Evolutionary conservation across 2,888 invertebrate genomes (phyloP).

Genomic region (Cremastinae sp.): DNA sequence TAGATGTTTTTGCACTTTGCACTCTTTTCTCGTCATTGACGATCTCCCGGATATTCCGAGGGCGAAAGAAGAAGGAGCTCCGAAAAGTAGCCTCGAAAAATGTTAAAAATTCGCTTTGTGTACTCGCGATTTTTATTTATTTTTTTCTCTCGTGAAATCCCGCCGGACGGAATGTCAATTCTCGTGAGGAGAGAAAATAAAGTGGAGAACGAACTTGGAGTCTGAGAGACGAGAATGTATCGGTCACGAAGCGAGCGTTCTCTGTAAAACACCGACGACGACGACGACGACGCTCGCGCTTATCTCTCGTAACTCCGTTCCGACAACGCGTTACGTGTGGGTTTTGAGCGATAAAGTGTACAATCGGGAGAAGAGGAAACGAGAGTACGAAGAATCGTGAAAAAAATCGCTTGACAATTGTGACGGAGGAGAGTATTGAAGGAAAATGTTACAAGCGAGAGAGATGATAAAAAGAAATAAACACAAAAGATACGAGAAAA

Average conservation of each 20-base stretch:
- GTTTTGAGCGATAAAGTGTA: constrained; percentile 12
- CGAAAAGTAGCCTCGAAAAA: too few relatives aligned
- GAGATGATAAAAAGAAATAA: background rate
- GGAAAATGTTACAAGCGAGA: too few relatives aligned
- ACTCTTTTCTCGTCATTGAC: constrained; percentile 15
- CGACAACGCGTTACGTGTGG: constrained; percentile 31
- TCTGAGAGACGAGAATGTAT: constrained; percentile 17
- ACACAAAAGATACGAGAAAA: too few relatives aligned
- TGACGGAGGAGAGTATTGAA: background rate
- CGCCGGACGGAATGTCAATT: background rate
- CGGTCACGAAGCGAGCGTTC: constrained; percentile 34
- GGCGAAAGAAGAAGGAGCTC: too few relatives aligned
- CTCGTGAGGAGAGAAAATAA: background rate
- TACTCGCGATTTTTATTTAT: too few relatives aligned
- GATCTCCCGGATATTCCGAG: constrained; percentile 16
- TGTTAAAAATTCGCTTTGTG: too few relatives aligned
- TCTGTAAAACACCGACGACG: constrained; percentile 21
- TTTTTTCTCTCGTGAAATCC: background rate
- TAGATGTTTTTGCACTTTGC: constrained; percentile 29
- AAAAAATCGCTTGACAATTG: background rate
- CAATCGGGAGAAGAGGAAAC: background rate
- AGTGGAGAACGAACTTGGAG: too few relatives aligned
- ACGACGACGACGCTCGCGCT: too few relatives aligned
- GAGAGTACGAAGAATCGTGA: background rate
- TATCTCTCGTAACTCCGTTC: constrained; percentile 37